Base-by-base conservation (phyloP, 2,113 vertebrate genomes). In the Mixornis gularis region DNA sequence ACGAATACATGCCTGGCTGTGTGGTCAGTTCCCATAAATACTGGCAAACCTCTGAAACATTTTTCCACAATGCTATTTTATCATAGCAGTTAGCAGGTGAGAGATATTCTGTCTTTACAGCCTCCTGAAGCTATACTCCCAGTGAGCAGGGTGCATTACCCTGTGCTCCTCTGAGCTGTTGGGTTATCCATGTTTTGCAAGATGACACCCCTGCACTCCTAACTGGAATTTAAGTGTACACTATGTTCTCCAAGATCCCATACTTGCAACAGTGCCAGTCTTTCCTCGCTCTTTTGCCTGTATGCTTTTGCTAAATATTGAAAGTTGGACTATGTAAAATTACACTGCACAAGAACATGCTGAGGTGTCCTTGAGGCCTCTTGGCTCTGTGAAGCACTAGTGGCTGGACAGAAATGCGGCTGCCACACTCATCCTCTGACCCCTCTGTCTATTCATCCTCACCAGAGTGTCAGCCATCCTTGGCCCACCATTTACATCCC, bases 331-430 rank as follows among this genome's bases (percentile, higher is more conserved):
- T 56, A 7, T 43, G 5, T 55, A 41, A 76, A 83, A 74, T 30
- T 4, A 2, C n/a, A 26, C 48, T 63, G 20, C 36, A n/a, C 0
- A 1, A 65, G 32, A 56, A 30, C 0, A 0, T 15, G 21, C 48
- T n/a, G 52, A 80, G 41, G 26, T 46, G 30, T 16, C 51, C 29
- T 51, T 29, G 25, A 17, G 27, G 11, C 8, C 7, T 22, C 60
- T 73, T 48, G 32, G 32, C 24, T 66, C 48, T 58, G 13, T 66
- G 38, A 76, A 56, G 53, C 22, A 18, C 17, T 32, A 66, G 30
- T 43, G 41, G 22, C 76, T 56, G 55, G n/a, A 41, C 44, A 64
- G 70, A 78, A 93, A 68, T 25, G 30, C 52, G 69, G 19, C 53
- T 68, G 59, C 29, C 4, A 1, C 4, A 7, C 14, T 73, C 24